Conservation (phyloP, 2,113 vertebrate species). For the rat (Rattus norvegicus) region GRCr8 NC_086031.1:54331501-54332000, state of each 20-base stretch:
- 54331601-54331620: neutral
- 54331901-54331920: neutral
- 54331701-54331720: constrained; percentile 34
- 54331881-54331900: neutral
- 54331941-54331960: neutral
- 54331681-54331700: constrained; percentile 27
- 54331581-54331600: constrained; percentile 44
- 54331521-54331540: too few species aligned
- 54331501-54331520: too few species aligned
- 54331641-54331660: neutral
- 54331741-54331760: constrained; percentile 54
- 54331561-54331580: too few species aligned
- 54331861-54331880: neutral
- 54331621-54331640: constrained; percentile 26
- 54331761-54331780: constrained; percentile 34
- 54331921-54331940: neutral
- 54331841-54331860: neutral
- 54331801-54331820: constrained; percentile 9
- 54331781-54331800: neutral
- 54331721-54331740: constrained; percentile 54
- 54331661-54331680: constrained; percentile 4
- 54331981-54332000: neutral
- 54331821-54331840: constrained; percentile 12
- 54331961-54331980: neutral
- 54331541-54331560: too few species aligned